Conservation (phyloP, 2,113 vertebrate species). For the Burhinus bistriatus region DNA sequence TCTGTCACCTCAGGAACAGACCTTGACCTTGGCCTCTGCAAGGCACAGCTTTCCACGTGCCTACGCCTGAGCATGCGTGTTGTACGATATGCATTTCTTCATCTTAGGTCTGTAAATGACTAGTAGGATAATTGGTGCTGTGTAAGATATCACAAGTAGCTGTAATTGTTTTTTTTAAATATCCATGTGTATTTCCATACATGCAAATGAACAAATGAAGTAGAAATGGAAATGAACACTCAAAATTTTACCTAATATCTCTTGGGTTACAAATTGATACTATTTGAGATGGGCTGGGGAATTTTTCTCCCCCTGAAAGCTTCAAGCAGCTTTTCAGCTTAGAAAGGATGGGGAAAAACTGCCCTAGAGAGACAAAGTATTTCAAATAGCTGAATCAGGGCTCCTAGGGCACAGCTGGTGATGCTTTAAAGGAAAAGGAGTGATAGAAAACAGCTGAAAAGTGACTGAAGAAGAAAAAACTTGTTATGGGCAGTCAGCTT, state of each 20-base stretch:
- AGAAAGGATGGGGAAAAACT: background rate
- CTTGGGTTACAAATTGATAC: background rate
- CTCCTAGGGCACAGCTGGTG: background rate
- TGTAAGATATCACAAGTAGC: background rate
- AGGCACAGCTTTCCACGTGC: background rate
- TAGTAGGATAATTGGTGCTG: background rate
- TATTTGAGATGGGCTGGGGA: background rate
- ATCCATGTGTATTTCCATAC: background rate
- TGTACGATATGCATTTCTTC: background rate
- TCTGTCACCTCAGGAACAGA: background rate
- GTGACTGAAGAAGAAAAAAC: background rate
- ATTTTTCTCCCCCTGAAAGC: rapidly evolving
- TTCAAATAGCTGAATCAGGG: background rate
- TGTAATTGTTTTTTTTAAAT: background rate
- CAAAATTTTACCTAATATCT: background rate
- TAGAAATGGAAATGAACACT: background rate
- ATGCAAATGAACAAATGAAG: background rate
- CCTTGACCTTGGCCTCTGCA: background rate
- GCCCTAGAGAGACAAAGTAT: background rate
- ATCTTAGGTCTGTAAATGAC: background rate
- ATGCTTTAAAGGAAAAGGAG: background rate
- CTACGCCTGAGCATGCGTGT: background rate
- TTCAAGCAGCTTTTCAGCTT: background rate
- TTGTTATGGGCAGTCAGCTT: background rate
- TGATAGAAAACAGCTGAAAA: background rate